phyloP scores from a whole-genome alignment of 1,140 invertebrate genomes.

The Apocrypta bakeri region DNA sequence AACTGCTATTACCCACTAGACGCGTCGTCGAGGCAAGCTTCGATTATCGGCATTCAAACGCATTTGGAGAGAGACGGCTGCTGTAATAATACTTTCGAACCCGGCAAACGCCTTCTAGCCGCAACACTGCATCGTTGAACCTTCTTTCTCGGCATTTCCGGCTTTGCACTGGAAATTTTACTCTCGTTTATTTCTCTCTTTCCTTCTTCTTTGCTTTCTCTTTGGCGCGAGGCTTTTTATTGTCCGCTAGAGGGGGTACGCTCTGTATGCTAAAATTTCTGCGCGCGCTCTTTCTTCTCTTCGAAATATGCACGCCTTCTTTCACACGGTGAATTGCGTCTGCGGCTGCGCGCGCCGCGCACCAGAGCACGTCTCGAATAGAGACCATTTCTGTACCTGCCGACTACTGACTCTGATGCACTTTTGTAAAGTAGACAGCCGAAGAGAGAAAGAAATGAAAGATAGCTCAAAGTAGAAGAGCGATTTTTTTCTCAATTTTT shows the following conservation, averaged over 20 bases:
- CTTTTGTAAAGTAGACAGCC: not conserved
- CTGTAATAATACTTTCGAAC: constrained; percentile 36
- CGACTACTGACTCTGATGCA: not conserved
- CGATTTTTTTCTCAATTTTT: not conserved
- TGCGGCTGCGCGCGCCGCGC: not conserved
- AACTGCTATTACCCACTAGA: constrained; percentile 29
- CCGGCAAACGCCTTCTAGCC: no score
- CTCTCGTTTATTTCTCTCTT: not conserved
- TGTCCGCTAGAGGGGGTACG: not conserved
- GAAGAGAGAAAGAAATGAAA: not conserved
- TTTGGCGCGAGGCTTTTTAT: not conserved
- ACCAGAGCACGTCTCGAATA: not conserved
- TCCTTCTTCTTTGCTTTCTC: not conserved
- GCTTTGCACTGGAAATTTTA: no score
- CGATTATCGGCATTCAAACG: constrained; percentile 37
- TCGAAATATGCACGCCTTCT: not conserved
- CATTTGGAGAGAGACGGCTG: no score
- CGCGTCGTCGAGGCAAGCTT: not conserved
- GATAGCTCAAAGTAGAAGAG: not conserved
- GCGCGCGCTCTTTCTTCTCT: not conserved
- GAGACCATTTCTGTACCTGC: not conserved
- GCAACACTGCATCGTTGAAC: no score
- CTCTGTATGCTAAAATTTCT: not conserved
- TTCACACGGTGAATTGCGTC: not conserved
- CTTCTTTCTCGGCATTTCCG: no score